Percentiles rank a stretch among this genome's conserved stretches.
These are phyloP conservation scores for Rachycentron canadum DNA, from an alignment of 2,797 vertebrate genomes.

Conservation along the genomic window DNA sequence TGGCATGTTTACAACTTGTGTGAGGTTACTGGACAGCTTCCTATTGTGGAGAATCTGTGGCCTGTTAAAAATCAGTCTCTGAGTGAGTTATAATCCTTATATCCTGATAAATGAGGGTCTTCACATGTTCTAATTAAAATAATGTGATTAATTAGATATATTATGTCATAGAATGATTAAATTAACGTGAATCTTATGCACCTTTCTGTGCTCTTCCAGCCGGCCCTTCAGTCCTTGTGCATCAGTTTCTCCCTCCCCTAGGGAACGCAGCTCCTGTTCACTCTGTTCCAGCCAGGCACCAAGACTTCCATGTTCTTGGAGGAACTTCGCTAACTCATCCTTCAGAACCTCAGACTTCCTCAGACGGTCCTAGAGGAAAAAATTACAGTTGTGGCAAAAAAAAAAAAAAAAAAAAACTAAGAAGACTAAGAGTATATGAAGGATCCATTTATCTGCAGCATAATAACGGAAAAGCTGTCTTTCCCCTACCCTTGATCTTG, in stretches of 20 bases:
- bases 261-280: slow-evolving; percentile 88
- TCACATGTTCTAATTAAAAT: background rate
- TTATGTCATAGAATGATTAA: background rate
- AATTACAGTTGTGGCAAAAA: background rate
- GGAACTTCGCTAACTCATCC: slow-evolving; percentile 94
- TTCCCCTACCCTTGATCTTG: background rate
- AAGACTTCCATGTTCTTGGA: slow-evolving; percentile 90
- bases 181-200: slow-evolving; percentile 47
- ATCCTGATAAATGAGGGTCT: no score
- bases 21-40: background rate
- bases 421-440: no score
- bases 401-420: background rate
- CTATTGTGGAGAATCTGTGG: slow-evolving; percentile 16
- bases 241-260: slow-evolving; percentile 83
- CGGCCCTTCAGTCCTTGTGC: slow-evolving; percentile 83
- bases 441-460: no score
- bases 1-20: background rate
- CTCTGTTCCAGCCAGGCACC: slow-evolving; percentile 91
- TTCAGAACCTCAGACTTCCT: slow-evolving; percentile 88
- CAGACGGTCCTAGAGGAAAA: slow-evolving; percentile 75
- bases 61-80: background rate
- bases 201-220: slow-evolving; percentile 89
- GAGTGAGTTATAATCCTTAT: no score
- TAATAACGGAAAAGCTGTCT: background rate
- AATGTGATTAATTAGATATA: background rate